Conservation (phyloP, 2,113 vertebrate species). For the Gopherus evgoodei region DNA sequence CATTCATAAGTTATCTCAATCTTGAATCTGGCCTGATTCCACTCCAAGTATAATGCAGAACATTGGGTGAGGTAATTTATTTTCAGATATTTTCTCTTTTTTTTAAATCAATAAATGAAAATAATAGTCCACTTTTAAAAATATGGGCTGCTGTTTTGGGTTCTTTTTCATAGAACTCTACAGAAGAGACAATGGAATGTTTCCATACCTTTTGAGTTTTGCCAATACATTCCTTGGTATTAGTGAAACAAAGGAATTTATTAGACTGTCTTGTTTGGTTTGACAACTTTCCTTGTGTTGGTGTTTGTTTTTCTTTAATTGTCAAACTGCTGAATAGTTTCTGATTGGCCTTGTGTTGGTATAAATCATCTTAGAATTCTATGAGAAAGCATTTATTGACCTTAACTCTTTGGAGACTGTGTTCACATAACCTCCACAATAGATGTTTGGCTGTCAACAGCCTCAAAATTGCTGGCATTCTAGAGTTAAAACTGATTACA, state of each 20-base stretch:
- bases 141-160: background rate
- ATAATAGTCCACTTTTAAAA: constrained; percentile 33
- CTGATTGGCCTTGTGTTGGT: background rate
- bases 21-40: background rate
- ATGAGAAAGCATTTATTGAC: background rate
- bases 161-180: background rate
- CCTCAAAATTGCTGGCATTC: background rate
- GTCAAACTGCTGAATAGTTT: background rate
- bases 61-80: background rate
- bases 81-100: background rate
- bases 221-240: background rate
- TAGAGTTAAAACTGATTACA: background rate
- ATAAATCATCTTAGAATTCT: background rate
- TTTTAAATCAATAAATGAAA: background rate
- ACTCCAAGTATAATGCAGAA: background rate
- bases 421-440: background rate
- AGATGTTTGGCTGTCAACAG: background rate
- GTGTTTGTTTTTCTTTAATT: background rate
- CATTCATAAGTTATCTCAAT: background rate
- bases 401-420: background rate
- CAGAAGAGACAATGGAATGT: constrained; percentile 15
- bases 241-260: background rate
- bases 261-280: background rate
- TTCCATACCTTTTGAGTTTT: background rate
- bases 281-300: background rate